These are phyloP conservation scores for Oreortyx pictus DNA, from an alignment of 2,797 vertebrate species.

Conservation along the genomic window DNA sequence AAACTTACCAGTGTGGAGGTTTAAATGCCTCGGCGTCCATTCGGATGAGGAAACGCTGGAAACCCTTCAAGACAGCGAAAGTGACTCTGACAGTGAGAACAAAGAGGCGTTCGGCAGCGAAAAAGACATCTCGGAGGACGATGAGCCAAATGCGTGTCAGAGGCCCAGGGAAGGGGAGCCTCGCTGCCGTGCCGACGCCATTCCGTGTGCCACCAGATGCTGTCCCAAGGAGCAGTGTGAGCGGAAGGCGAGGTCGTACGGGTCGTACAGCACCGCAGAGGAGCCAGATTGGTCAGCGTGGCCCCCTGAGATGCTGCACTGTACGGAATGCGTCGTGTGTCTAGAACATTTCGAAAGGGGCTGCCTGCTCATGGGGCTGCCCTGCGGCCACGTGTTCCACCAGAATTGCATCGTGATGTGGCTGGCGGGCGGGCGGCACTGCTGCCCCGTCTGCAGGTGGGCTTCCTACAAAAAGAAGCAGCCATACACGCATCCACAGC, in stretches of 20 bases:
- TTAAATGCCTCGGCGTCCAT: slow-evolving; percentile 73
- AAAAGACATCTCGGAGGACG: slow-evolving; percentile 68
- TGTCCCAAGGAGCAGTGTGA: slow-evolving; percentile 9
- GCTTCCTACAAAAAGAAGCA: slow-evolving; percentile 94
- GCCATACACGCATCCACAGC: slow-evolving; percentile 76
- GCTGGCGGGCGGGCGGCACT: slow-evolving; percentile 91
- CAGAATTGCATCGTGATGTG: slow-evolving; percentile 96
- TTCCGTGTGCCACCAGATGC: slow-evolving; percentile 53
- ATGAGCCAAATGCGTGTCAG: slow-evolving; percentile 25
- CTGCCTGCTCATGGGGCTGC: slow-evolving; percentile 92
- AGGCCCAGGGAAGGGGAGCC: not conserved
- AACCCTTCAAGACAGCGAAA: slow-evolving; percentile 77
- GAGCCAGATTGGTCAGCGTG: slow-evolving; percentile 88
- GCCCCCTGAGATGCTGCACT: slow-evolving; percentile 88
- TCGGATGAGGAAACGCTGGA: slow-evolving; percentile 73
- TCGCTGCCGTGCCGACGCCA: slow-evolving; percentile 23
- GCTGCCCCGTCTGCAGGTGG: slow-evolving; percentile 97
- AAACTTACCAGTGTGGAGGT: slow-evolving; percentile 91
- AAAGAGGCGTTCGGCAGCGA: slow-evolving; percentile 63
- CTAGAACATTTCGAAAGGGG: slow-evolving; percentile 90
- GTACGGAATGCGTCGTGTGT: slow-evolving; percentile 96
- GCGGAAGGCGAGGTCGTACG: slow-evolving; percentile 43
- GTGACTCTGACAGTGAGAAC: slow-evolving; percentile 82
- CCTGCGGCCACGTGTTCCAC: slow-evolving; percentile 96
- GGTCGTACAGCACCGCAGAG: slow-evolving; percentile 39